A percentile compares a stretch with the other conserved stretches of the same genome.
Conservation (phyloP, 2,888 invertebrate species). For the Leptura quadrifasciata region DNA sequence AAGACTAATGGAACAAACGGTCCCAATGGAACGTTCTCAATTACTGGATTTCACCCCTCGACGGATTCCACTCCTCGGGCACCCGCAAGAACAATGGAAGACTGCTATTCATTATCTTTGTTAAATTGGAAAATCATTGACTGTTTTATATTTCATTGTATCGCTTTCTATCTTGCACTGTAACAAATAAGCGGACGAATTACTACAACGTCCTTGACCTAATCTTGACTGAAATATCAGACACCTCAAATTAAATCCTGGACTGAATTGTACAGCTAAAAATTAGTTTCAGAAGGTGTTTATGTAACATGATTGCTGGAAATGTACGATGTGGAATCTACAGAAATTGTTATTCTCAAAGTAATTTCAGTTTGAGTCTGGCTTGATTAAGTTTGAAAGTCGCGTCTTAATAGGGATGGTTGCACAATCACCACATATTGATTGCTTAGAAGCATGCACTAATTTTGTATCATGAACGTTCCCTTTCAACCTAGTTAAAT, state of each 20-base stretch:
- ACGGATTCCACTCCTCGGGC: slow-evolving; percentile 51
- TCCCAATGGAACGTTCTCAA: slow-evolving; percentile 66
- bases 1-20: slow-evolving; percentile 64
- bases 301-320: background rate
- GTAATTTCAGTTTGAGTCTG: background rate
- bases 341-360: background rate
- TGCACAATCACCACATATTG: no score
- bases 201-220: background rate
- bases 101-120: slow-evolving; percentile 63
- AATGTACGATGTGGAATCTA: background rate
- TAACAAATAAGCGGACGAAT: slow-evolving; percentile 30
- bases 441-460: no score
- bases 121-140: slow-evolving; percentile 58
- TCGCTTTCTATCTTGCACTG: slow-evolving; percentile 1
- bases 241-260: background rate
- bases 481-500: no score
- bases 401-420: no score
- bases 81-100: slow-evolving; percentile 59
- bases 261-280: background rate
- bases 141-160: slow-evolving; percentile 40
- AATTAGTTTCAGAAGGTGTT: background rate
- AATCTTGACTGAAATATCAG: background rate
- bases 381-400: no score
- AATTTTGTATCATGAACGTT: no score
- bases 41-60: slow-evolving; percentile 66